Evolutionary conservation across 2,113 vertebrate species (phyloP).

Genomic region (Nymphicus hollandicus): DNA sequence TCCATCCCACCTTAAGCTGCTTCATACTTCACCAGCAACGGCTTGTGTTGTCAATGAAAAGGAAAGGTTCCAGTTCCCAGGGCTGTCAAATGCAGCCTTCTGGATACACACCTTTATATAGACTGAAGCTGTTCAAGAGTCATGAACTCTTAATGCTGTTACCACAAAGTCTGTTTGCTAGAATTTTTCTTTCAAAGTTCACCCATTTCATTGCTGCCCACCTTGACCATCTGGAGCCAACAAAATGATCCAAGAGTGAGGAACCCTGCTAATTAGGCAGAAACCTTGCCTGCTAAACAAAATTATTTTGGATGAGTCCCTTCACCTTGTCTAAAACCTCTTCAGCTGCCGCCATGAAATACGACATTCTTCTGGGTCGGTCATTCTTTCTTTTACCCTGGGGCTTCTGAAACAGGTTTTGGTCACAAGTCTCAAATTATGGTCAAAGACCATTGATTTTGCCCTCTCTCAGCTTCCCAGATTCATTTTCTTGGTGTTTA

Average conservation of each 20-base stretch:
- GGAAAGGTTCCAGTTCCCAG: neutral
- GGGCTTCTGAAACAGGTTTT: neutral
- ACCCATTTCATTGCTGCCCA: neutral
- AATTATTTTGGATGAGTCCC: neutral
- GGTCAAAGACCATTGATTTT: fast-evolving
- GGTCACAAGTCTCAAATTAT: neutral
- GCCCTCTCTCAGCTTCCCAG: neutral
- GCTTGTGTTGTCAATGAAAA: neutral
- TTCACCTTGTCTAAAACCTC: neutral
- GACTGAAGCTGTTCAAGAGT: neutral
- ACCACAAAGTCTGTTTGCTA: neutral
- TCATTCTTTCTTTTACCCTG: neutral
- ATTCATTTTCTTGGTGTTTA: neutral
- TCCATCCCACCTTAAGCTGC: neutral
- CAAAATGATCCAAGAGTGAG: neutral
- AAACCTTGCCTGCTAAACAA: neutral
- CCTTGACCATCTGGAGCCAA: neutral
- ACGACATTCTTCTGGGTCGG: neutral
- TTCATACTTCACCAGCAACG: neutral
- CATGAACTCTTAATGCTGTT: neutral
- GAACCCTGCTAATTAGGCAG: neutral
- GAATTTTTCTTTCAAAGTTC: neutral
- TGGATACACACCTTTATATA: neutral
- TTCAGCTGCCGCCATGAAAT: neutral
- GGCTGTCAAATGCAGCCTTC: neutral